A percentile compares a stretch with the other conserved stretches of the same genome.
Evolutionary conservation across 1,140 invertebrate genomes (phyloP).

Genomic region (Drosophila erecta): DNA sequence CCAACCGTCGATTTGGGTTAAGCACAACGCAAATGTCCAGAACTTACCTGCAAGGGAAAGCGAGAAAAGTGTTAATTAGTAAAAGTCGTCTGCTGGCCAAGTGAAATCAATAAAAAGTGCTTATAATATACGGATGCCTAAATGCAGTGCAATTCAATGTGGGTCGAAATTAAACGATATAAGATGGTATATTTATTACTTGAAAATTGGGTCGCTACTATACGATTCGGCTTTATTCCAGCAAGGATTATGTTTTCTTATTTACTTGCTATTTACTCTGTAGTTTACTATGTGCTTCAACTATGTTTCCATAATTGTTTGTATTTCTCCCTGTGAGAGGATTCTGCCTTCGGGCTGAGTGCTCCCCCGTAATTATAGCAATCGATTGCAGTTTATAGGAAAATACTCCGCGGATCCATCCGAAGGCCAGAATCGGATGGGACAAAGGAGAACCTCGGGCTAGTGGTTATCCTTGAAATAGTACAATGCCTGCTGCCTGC

Average conservation of each 20-base stretch:
- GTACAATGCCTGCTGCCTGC: conserved; percentile 80
- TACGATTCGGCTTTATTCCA: no score
- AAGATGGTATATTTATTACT: background rate
- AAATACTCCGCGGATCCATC: conserved; percentile 32
- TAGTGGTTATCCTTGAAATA: conserved; percentile 82
- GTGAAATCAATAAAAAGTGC: conserved; percentile 16
- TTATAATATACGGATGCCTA: conserved; percentile 25
- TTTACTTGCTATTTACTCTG: no score
- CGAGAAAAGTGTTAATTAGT: conserved; percentile 62
- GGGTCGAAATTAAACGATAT: background rate
- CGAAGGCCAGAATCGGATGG: conserved; percentile 29
- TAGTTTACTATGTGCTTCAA: no score
- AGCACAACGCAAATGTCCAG: conserved; percentile 39
- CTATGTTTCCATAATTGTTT: background rate
- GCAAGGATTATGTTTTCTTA: no score
- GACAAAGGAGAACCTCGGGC: conserved; percentile 42
- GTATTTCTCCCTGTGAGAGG: conserved; percentile 1
- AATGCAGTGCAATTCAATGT: background rate
- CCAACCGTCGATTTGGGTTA: conserved; percentile 58
- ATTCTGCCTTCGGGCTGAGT: background rate
- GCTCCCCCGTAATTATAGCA: conserved; percentile 65
- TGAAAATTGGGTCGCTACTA: no score
- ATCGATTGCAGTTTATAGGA: conserved; percentile 81
- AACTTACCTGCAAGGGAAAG: conserved; percentile 72
- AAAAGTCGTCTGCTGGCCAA: conserved; percentile 34